Base-by-base conservation (phyloP, 2,113 vertebrate genomes). In the Dromaius novaehollandiae region DNA sequence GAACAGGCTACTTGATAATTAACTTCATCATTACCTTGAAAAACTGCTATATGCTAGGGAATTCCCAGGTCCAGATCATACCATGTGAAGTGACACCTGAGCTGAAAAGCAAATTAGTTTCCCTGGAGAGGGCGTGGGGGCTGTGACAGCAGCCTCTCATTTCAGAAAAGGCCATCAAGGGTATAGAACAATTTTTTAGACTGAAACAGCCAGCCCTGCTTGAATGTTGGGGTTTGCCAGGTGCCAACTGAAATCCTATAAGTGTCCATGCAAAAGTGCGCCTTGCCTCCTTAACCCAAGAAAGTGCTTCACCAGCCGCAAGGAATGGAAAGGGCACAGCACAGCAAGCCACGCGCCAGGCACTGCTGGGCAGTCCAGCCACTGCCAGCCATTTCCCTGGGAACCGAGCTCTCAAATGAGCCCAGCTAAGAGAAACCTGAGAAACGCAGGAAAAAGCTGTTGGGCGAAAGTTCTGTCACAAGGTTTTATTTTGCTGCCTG, bases 331-430 rank as follows among this genome's bases (percentile, higher is more conserved):
- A 73, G 20, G 55, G 50, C 46, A 42, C 28, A 71, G 4, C 38
- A n/a, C 8, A 71, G 78, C 8, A 40, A 84, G 14, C 12, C 28
- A 22, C 2, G 11, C 17, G 17, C 38, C 0, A 1, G 53, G 24
- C 17, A 26, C 2, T 1, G 46, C 3, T 14, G 6, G 8, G 65
- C 64, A 48, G 8, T 77, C 30, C 32, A 71, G 44, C 19, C 16
- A 46, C 32, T 81, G 46, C 19, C 22, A 66, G 19, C 3, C 25
- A 14, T 84, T 66, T 88, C 22, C 44, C 63, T 80, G 63, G 25
- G 22, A 19, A 63, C 2, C 3, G 30, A 28, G 26, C 40, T 56
- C 14, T 7, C 50, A 28, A 26, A 13, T 0, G 0, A 46, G 60
- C 16, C 11, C 38, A 86, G 26, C 11, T 20, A 21, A 80, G 44